Conservation (phyloP, 2,797 vertebrate genomes). For the Xenops minutus region DNA sequence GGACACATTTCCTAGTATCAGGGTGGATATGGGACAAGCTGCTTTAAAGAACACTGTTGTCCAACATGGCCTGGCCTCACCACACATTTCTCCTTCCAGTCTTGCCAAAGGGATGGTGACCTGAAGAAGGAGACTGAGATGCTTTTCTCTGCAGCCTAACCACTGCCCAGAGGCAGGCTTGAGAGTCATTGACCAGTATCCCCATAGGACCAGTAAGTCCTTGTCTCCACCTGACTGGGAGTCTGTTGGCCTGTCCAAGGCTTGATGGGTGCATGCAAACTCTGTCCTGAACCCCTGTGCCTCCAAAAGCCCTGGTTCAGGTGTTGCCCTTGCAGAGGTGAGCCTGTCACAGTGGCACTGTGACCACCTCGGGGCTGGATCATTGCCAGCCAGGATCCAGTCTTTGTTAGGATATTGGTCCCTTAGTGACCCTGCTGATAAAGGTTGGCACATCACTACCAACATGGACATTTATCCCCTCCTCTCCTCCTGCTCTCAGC, state of each 20-base stretch:
- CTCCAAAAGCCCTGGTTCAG: neutral
- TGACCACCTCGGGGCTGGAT: neutral
- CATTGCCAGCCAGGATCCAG: neutral
- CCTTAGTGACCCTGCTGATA: neutral
- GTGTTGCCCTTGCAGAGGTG: neutral
- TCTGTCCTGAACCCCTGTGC: neutral
- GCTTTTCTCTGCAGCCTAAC: neutral
- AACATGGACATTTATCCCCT: neutral
- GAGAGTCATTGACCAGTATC: neutral
- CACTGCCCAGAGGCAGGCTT: neutral
- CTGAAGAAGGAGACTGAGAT: neutral
- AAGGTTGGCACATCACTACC: neutral
- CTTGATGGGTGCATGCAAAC: neutral
- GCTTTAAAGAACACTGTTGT: neutral
- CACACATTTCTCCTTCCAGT: neutral
- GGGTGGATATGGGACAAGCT: neutral
- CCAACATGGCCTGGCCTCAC: rapidly evolving
- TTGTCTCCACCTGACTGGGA: too few relatives aligned
- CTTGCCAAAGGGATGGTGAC: neutral
- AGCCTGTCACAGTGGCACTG: rapidly evolving
- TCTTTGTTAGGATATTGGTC: neutral
- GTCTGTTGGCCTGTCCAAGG: neutral
- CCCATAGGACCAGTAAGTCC: neutral
- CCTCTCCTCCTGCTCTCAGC: neutral
- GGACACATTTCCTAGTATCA: too few relatives aligned